phyloP scores from a whole-genome alignment of 2,888 invertebrate genomes.

The Alloscopus bannaensis region DNA sequence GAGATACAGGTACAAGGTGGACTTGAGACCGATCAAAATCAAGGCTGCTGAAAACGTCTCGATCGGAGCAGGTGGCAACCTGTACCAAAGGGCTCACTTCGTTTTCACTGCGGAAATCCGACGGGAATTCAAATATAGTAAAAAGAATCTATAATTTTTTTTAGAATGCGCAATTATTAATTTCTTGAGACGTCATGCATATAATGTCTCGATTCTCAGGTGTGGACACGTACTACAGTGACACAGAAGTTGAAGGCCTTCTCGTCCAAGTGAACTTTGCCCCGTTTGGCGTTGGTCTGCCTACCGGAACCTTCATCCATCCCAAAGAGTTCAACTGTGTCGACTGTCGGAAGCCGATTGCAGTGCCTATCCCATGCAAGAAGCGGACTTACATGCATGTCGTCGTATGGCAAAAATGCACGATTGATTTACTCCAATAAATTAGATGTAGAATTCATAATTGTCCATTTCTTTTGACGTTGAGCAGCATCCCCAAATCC shows the following conservation, averaged over 20 bases:
- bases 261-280: slow-evolving; percentile 53
- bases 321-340: slow-evolving; percentile 44
- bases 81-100: slow-evolving; percentile 53
- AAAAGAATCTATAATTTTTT: neutral
- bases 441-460: neutral
- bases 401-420: slow-evolving; percentile 31
- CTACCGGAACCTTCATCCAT: slow-evolving; percentile 35
- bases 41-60: neutral
- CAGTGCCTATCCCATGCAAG: slow-evolving; percentile 46
- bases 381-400: slow-evolving; percentile 39
- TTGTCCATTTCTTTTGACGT: neutral
- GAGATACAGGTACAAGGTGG: slow-evolving; percentile 24
- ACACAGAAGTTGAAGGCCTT: slow-evolving; percentile 47
- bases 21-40: slow-evolving; percentile 17
- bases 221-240: slow-evolving; percentile 27
- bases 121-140: slow-evolving; percentile 31
- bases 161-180: neutral
- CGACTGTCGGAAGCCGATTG: slow-evolving; percentile 50
- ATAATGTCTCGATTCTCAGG: slow-evolving; percentile 3
- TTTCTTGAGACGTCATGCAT: neutral
- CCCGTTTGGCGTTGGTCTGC: slow-evolving; percentile 56
- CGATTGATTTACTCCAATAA: neutral
- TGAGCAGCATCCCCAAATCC: slow-evolving; percentile 49
- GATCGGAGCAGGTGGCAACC: slow-evolving; percentile 13
- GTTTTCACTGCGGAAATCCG: slow-evolving; percentile 17